Conservation (phyloP, 2,797 vertebrate genomes). For the Chaetodon trifasciatus region DNA sequence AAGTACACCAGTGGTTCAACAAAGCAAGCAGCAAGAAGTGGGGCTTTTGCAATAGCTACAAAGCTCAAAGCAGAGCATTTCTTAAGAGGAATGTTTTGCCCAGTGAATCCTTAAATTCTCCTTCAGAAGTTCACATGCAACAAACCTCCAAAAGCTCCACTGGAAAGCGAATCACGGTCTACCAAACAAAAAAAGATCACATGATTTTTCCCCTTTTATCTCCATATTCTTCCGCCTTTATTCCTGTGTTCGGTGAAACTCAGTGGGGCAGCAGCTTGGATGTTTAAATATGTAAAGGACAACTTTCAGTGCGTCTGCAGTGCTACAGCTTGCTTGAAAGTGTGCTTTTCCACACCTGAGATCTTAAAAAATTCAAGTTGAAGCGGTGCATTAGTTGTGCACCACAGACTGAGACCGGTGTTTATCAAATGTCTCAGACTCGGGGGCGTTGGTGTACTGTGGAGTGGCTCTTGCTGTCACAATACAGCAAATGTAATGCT, state of each 20-base stretch:
- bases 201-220: constrained; percentile 6
- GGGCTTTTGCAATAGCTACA: constrained; percentile 18
- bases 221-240: constrained; percentile 16
- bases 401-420: constrained; percentile 15
- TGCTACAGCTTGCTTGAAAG: constrained; percentile 13
- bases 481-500: constrained; percentile 27
- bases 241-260: constrained; percentile 24
- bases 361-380: constrained; percentile 52
- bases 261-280: constrained; percentile 30
- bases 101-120: constrained; percentile 12
- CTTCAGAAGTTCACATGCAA: constrained; percentile 14
- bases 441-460: constrained; percentile 13
- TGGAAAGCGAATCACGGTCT: constrained; percentile 38
- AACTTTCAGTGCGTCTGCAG: constrained; percentile 20
- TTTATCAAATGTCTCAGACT: constrained; percentile 51
- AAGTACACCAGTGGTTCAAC: constrained; percentile 16
- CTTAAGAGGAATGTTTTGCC: constrained; percentile 25
- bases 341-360: constrained; percentile 47
- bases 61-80: constrained; percentile 28
- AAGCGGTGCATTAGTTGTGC: constrained; percentile 44
- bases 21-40: constrained; percentile 18
- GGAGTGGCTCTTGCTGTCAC: constrained; percentile 50
- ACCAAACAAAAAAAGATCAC: constrained; percentile 22
- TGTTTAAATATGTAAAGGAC: constrained; percentile 66
- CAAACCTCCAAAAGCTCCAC: constrained; percentile 15